phyloP scores from a whole-genome alignment of 2,888 invertebrate species.

The Perizoma flavofasciatum region DNA sequence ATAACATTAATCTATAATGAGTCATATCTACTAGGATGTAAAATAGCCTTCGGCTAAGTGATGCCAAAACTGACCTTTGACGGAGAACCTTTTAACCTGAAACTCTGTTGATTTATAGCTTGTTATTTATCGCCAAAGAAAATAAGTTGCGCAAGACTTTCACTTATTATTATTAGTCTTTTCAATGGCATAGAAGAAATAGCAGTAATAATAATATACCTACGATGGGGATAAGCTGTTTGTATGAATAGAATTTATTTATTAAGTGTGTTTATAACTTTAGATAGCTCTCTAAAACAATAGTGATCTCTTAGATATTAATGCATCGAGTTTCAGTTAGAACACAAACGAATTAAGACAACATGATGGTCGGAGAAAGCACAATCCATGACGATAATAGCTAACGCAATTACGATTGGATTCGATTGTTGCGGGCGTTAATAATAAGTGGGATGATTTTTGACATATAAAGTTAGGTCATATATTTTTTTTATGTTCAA shows the following conservation, averaged over 20 bases:
- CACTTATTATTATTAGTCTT: constrained; percentile 22
- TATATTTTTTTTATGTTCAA: too few species aligned
- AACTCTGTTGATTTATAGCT: constrained; percentile 32
- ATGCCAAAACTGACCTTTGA: constrained; percentile 33
- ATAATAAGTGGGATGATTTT: too few species aligned
- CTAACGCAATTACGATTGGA: too few species aligned
- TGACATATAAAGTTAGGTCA: too few species aligned
- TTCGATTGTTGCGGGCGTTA: too few species aligned
- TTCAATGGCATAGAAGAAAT: not conserved
- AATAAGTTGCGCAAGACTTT: constrained; percentile 29
- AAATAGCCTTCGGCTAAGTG: constrained; percentile 22
- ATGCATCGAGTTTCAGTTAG: too few species aligned
- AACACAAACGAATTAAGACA: too few species aligned
- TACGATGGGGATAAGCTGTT: not conserved
- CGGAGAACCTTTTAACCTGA: constrained; percentile 31
- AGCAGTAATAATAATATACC: too few species aligned
- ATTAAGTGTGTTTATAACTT: too few species aligned
- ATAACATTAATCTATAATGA: constrained; percentile 22
- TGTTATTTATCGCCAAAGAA: constrained; percentile 23
- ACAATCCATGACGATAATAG: too few species aligned
- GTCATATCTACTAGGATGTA: constrained; percentile 31
- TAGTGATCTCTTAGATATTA: too few species aligned
- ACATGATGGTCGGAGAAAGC: too few species aligned
- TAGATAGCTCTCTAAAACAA: not conserved
- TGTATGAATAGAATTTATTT: not conserved